Conservation (phyloP, 2,797 vertebrate genomes). For the Gambusia yucatana region DNA sequence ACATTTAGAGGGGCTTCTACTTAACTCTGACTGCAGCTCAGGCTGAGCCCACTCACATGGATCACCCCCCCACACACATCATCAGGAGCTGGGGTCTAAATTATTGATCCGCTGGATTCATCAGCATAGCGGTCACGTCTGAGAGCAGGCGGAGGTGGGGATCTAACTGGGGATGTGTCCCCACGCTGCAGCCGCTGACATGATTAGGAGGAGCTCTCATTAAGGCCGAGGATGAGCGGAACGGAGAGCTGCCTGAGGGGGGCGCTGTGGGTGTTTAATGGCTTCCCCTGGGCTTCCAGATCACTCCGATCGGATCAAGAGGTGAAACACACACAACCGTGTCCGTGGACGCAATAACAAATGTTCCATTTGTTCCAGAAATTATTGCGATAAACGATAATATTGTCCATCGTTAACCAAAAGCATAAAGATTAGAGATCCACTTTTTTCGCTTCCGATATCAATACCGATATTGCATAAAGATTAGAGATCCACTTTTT, state of each 20-base stretch:
- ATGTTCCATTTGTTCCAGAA: too few relatives aligned
- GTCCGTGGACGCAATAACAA: too few relatives aligned
- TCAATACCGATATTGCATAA: too few relatives aligned
- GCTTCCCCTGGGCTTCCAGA: slow-evolving; percentile 81
- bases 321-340: slow-evolving; percentile 72
- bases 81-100: slow-evolving; percentile 90
- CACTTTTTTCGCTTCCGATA: too few relatives aligned
- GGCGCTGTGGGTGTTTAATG: slow-evolving; percentile 86
- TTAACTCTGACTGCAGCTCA: slow-evolving; percentile 53
- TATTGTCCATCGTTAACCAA: too few relatives aligned
- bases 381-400: too few relatives aligned
- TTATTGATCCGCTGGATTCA: slow-evolving; percentile 96
- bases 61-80: slow-evolving; percentile 83
- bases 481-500: too few relatives aligned
- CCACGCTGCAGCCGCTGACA: slow-evolving; percentile 92
- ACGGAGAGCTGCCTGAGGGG: slow-evolving; percentile 47
- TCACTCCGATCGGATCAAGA: slow-evolving; percentile 83
- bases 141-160: slow-evolving; percentile 77
- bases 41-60: slow-evolving; percentile 86
- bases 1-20: slow-evolving; percentile 48
- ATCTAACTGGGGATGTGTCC: slow-evolving; percentile 88
- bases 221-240: slow-evolving; percentile 75
- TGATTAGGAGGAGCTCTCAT: slow-evolving; percentile 99
- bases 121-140: slow-evolving; percentile 98
- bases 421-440: too few relatives aligned